Evolutionary conservation across 2,888 invertebrate species (phyloP).

Genomic region (Trichopria drosophilae): DNA sequence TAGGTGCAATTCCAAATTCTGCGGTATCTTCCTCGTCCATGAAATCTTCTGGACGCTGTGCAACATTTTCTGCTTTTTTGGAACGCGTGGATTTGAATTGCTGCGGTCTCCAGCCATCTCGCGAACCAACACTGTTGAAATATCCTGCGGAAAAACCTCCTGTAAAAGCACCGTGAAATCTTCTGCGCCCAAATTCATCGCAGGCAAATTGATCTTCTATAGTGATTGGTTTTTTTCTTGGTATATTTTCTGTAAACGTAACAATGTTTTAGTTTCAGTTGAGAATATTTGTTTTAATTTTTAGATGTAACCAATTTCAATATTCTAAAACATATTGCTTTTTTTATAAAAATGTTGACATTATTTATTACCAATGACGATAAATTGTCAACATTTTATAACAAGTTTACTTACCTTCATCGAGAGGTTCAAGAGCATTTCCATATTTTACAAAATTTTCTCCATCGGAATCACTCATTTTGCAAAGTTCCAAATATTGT

Average conservation of each 20-base stretch:
- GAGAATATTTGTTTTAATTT: background rate
- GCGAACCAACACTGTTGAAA: slow-evolving; percentile 93
- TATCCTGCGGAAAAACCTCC: slow-evolving; percentile 98
- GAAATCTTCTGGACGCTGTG: slow-evolving; percentile 84
- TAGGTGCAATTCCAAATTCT: slow-evolving; percentile 94
- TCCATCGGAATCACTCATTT: slow-evolving; percentile 62
- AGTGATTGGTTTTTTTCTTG: slow-evolving; percentile 77
- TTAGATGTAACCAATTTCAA: background rate
- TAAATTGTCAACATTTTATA: slow-evolving; percentile 1
- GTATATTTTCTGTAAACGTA: slow-evolving; percentile 70
- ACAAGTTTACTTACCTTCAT: slow-evolving; percentile 70
- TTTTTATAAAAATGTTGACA: background rate
- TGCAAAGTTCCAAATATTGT: too few relatives aligned
- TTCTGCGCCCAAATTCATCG: slow-evolving; percentile 83
- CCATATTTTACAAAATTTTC: slow-evolving; percentile 75
- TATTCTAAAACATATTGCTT: slow-evolving; percentile 12
- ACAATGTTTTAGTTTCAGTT: background rate
- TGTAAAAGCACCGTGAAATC: slow-evolving; percentile 99
- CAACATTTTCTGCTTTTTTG: slow-evolving; percentile 65
- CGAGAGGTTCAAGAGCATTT: slow-evolving; percentile 77
- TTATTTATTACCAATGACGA: background rate
- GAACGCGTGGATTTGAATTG: slow-evolving; percentile 86
- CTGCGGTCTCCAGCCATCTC: slow-evolving; percentile 92
- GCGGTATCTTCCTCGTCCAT: slow-evolving; percentile 98
- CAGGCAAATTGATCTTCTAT: slow-evolving; percentile 86